phyloP scores from a whole-genome alignment of 2,113 vertebrate genomes.

The Rhinichthys klamathensis region DNA sequence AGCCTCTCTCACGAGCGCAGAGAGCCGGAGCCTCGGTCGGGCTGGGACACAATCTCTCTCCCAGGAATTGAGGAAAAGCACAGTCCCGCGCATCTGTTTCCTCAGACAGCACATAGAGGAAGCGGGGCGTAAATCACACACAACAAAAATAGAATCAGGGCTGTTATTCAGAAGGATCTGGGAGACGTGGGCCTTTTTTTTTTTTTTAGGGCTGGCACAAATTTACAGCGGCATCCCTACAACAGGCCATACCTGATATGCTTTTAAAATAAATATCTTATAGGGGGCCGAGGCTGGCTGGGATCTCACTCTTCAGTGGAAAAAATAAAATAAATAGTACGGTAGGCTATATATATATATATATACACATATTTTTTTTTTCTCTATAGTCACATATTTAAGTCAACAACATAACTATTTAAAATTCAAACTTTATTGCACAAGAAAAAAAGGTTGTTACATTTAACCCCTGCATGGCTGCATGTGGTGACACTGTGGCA shows the following conservation, averaged over 20 bases:
- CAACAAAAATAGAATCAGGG: conserved; percentile 88
- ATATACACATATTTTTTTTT: neutral
- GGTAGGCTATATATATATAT: no score
- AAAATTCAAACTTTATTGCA: no score
- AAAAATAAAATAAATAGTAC: no score
- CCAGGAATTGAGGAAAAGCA: conserved; percentile 87
- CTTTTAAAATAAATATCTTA: neutral
- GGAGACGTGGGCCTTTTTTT: conserved; percentile 4
- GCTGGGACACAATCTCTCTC: conserved; percentile 84
- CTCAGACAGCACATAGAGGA: conserved; percentile 91
- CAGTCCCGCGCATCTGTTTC: conserved; percentile 98
- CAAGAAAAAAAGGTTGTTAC: no score
- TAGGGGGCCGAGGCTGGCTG: no score
- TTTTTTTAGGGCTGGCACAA: conserved; percentile 15
- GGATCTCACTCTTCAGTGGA: no score
- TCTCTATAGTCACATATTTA: neutral
- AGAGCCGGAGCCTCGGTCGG: conserved; percentile 83
- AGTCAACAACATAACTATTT: neutral
- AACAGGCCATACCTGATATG: no score
- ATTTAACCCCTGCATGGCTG: no score
- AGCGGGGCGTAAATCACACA: conserved; percentile 87
- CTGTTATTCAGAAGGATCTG: conserved; percentile 69
- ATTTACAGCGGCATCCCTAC: neutral
- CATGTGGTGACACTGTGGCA: no score
- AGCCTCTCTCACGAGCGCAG: conserved; percentile 87